Conservation (phyloP, 1,140 invertebrate species). For the Leptinotarsa undecemlineata region DNA sequence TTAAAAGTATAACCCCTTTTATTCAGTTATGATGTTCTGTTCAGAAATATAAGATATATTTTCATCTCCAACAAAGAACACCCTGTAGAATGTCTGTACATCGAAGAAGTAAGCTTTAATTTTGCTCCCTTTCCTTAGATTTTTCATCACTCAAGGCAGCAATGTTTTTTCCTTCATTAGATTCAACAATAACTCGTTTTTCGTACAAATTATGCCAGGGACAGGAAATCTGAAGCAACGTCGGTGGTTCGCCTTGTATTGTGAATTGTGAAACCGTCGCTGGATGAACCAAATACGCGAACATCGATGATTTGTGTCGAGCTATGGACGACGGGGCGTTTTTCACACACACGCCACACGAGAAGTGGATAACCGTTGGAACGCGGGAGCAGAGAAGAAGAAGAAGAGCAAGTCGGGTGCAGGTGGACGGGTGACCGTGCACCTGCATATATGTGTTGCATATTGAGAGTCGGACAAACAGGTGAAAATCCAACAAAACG, state of each 20-base stretch:
- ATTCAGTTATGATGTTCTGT: too few relatives aligned
- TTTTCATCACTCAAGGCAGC: too few relatives aligned
- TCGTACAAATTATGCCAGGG: too few relatives aligned
- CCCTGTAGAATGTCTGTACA: too few relatives aligned
- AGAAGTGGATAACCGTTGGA: conserved; percentile 12
- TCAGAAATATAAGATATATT: too few relatives aligned
- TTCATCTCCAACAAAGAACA: too few relatives aligned
- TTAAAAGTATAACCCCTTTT: too few relatives aligned
- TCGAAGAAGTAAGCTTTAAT: too few relatives aligned
- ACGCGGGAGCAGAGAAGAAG: background rate
- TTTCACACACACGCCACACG: background rate
- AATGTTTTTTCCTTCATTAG: too few relatives aligned
- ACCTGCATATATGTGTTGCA: conserved; percentile 15
- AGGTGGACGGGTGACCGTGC: background rate
- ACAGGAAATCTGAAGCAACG: background rate
- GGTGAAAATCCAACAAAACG: conserved; percentile 19
- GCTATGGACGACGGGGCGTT: background rate
- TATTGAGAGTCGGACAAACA: conserved; percentile 1
- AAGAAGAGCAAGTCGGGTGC: background rate
- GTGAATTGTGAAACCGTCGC: background rate
- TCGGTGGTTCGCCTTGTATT: background rate
- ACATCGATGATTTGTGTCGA: background rate
- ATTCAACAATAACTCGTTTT: too few relatives aligned
- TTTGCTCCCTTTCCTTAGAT: too few relatives aligned
- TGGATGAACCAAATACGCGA: background rate